Evolutionary conservation across 2,797 vertebrate genomes (phyloP).

Genomic region (Babyrousa celebensis): DNA sequence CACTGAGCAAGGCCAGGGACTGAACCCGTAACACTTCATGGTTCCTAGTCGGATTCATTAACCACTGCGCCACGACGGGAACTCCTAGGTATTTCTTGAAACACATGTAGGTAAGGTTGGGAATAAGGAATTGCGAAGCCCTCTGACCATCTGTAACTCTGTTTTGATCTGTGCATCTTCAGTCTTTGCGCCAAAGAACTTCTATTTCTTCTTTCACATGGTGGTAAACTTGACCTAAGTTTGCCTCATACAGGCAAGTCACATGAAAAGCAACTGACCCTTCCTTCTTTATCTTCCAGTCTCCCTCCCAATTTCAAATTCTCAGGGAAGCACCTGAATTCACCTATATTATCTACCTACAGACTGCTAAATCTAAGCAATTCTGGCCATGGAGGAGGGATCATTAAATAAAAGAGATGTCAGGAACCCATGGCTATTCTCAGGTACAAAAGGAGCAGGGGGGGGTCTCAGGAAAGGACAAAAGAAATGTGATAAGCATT

Average conservation of each 20-base stretch:
- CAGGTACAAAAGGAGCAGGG: neutral
- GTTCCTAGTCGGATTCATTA: too few species aligned
- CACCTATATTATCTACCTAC: neutral
- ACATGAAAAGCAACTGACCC: neutral
- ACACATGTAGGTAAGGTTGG: neutral
- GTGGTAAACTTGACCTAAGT: neutral
- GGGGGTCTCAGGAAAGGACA: neutral
- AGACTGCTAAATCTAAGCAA: neutral
- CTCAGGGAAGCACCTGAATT: neutral
- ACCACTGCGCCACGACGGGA: too few species aligned
- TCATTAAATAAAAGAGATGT: neutral
- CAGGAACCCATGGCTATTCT: neutral
- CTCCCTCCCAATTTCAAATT: conserved; percentile 5
- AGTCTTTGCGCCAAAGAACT: neutral
- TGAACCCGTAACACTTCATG: too few species aligned
- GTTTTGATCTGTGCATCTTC: neutral
- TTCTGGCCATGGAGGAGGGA: neutral
- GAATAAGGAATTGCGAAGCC: neutral
- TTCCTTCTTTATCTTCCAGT: neutral
- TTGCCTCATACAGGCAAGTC: neutral
- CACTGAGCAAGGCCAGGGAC: too few species aligned
- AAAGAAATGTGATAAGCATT: neutral
- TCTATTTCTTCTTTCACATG: neutral
- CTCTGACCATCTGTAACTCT: neutral
- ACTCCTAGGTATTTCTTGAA: neutral